Evolutionary conservation across 2,888 invertebrate species (phyloP).

Genomic region (Zonitis immaculata): DNA sequence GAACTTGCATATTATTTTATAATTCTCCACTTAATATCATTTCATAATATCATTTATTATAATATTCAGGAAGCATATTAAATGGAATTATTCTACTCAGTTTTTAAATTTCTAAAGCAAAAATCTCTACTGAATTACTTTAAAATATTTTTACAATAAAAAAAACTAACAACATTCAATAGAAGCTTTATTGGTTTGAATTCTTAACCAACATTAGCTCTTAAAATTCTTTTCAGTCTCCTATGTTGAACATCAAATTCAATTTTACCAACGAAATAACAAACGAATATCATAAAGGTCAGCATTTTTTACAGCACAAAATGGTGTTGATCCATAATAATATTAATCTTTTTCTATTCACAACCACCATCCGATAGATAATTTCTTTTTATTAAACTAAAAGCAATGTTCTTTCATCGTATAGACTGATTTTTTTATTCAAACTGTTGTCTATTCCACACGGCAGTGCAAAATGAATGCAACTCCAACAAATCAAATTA

Average conservation of each 20-base stretch:
- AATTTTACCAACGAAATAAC: not conserved
- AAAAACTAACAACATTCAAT: not conserved
- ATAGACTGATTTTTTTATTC: not conserved
- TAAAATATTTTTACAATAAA: too few species aligned
- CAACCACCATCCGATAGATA: not conserved
- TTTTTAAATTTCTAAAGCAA: too few species aligned
- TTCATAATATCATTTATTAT: too few species aligned
- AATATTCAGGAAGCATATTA: too few species aligned
- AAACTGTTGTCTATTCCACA: too few species aligned
- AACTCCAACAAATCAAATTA: too few species aligned
- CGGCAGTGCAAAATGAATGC: too few species aligned
- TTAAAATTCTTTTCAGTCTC: not conserved
- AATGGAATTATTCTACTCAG: not conserved
- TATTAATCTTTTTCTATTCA: not conserved
- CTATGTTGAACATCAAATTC: not conserved
- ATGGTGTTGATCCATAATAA: not conserved
- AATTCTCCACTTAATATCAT: too few species aligned
- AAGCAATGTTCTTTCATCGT: not conserved
- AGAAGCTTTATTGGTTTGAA: not conserved
- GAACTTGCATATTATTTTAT: constrained; percentile 9
- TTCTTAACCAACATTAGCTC: not conserved
- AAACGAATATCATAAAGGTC: not conserved
- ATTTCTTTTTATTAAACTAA: not conserved
- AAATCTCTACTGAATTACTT: too few species aligned
- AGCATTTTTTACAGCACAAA: not conserved